Evolutionary conservation across 1,140 invertebrate genomes (phyloP).

Genomic region (Bombus breviceps): DNA sequence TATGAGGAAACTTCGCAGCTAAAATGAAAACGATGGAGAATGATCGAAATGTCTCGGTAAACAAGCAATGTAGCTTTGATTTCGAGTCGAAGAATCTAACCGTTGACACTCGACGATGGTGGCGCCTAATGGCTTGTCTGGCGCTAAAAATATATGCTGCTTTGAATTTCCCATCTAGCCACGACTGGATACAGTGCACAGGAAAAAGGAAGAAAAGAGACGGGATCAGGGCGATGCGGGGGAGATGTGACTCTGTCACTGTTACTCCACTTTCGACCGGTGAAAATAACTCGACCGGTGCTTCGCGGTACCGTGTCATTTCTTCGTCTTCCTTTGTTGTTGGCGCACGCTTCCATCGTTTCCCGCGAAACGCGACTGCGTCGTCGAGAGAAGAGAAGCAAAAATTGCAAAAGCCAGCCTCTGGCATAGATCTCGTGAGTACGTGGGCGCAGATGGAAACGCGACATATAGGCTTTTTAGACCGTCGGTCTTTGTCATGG

Average conservation of each 20-base stretch:
- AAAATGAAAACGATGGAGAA: background rate
- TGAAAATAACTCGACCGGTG: conserved; percentile 71
- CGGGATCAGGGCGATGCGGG: background rate
- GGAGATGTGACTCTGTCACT: conserved; percentile 3
- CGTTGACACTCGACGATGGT: conserved; percentile 54
- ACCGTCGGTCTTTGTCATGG: conserved; percentile 49
- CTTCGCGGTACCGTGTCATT: conserved; percentile 53
- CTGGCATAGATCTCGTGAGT: background rate
- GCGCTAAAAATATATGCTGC: conserved; percentile 65
- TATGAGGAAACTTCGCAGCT: background rate
- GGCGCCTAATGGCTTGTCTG: conserved; percentile 71
- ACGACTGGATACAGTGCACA: conserved; percentile 16
- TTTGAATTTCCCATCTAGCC: conserved; percentile 67
- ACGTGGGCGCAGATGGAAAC: conserved; percentile 43
- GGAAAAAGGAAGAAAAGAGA: conserved; percentile 5
- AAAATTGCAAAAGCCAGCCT: conserved; percentile 31
- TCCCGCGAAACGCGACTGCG: conserved; percentile 45
- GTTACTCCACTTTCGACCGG: conserved; percentile 70
- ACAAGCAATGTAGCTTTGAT: conserved; percentile 61
- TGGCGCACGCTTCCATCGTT: conserved; percentile 45
- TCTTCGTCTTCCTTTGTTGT: conserved; percentile 58
- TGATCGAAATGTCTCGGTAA: background rate
- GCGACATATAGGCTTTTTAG: conserved; percentile 60
- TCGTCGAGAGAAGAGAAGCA: conserved; percentile 27
- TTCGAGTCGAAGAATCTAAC: conserved; percentile 64